phyloP scores from a whole-genome alignment of 2,113 vertebrate genomes.

The Sinosuthora webbiana region DNA sequence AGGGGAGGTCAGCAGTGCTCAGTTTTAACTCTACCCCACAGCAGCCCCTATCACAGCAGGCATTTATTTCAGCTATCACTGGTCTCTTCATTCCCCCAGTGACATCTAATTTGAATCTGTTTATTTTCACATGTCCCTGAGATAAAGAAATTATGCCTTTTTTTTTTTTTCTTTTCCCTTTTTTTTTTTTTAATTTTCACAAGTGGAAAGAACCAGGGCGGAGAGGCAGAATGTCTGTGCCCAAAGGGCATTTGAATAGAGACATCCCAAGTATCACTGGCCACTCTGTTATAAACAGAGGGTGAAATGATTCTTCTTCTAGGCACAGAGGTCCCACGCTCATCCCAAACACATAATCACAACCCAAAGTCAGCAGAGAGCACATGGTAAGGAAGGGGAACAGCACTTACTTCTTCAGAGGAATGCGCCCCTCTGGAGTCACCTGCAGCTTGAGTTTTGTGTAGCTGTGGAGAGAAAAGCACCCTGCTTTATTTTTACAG shows the following conservation, averaged over 20 bases:
- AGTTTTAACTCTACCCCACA: not conserved
- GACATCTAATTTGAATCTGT: not conserved
- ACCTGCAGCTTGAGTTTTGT: conserved; percentile 92
- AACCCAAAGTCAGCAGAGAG: not conserved
- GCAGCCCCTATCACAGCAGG: not conserved
- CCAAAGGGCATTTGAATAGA: not conserved
- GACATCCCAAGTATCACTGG: not conserved
- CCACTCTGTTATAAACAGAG: not conserved
- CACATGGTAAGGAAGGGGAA: not conserved
- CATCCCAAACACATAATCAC: not conserved
- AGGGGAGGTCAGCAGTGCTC: not conserved
- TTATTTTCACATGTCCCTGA: not conserved
- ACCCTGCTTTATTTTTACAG: not conserved
- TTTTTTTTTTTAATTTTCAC: not conserved
- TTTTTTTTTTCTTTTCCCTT: too few species aligned
- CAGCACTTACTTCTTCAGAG: conserved; percentile 93
- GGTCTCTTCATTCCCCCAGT: not conserved
- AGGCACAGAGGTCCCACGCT: not conserved
- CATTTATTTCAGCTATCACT: not conserved
- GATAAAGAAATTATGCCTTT: not conserved
- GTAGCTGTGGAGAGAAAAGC: conserved; percentile 79
- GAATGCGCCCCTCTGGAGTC: conserved; percentile 92
- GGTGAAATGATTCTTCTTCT: not conserved
- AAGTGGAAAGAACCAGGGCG: not conserved
- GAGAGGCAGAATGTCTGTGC: not conserved